phyloP scores from a whole-genome alignment of 2,888 invertebrate genomes.

The Nephrotoma appendiculata region DNA sequence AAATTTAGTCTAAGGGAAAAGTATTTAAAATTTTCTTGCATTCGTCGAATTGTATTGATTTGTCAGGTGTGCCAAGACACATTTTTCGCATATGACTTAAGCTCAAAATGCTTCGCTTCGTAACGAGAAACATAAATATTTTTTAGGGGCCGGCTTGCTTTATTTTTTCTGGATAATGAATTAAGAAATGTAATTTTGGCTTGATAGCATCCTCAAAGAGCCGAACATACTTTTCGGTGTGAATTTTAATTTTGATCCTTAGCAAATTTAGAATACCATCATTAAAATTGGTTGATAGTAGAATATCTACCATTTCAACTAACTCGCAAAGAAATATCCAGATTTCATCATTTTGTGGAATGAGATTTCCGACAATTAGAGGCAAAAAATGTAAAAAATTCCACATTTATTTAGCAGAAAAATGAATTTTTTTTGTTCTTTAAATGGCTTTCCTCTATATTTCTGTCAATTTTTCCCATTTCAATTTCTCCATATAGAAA shows the following conservation, averaged over 20 bases:
- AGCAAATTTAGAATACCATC: too few species aligned
- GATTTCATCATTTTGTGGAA: not conserved
- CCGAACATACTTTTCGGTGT: not conserved
- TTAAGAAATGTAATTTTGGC: not conserved
- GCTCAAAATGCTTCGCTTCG: too few species aligned
- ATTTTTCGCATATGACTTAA: too few species aligned
- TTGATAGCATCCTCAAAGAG: not conserved
- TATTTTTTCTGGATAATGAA: not conserved
- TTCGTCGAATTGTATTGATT: too few species aligned
- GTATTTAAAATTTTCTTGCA: too few species aligned
- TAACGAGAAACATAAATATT: too few species aligned
- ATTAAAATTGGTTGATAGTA: too few species aligned
- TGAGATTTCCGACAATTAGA: not conserved
- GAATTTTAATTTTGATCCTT: not conserved
- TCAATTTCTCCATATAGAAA: not conserved
- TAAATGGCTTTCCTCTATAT: not conserved
- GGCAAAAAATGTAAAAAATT: not conserved
- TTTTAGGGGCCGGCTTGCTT: too few species aligned
- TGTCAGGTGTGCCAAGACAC: too few species aligned
- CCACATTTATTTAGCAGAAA: not conserved
- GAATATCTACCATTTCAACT: too few species aligned
- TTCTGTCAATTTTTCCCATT: not conserved
- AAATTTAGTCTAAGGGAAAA: too few species aligned
- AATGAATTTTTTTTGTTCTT: not conserved
- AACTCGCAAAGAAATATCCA: too few species aligned